A percentile compares a stretch with the other conserved stretches of the same genome.
Conservation (phyloP, 2,113 vertebrate species). For the Synodontis membranacea region DNA sequence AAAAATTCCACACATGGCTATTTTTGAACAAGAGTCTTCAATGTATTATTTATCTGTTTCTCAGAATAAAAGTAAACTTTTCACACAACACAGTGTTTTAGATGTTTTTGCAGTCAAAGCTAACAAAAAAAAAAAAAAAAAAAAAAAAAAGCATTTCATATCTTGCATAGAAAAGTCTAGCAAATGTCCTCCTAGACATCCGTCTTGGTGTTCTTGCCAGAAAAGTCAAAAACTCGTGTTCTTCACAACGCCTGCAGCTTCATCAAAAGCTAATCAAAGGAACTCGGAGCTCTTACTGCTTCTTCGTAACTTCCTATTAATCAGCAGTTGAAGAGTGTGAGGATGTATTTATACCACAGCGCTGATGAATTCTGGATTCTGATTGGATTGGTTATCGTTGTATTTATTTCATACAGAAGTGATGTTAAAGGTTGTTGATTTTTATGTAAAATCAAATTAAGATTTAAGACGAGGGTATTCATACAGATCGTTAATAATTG, state of each 20-base stretch:
- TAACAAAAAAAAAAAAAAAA: too few species aligned
- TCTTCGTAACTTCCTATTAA: too few species aligned
- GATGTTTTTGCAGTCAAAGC: not conserved
- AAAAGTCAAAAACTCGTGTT: not conserved
- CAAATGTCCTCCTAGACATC: not conserved
- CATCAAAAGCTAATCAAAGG: not conserved
- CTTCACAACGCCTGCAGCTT: not conserved
- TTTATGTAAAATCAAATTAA: not conserved
- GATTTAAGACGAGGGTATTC: not conserved
- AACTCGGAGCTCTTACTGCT: too few species aligned
- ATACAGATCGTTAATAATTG: not conserved
- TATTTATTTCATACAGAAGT: not conserved
- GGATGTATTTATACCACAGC: too few species aligned
- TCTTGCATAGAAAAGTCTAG: not conserved
- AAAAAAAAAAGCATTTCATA: not conserved
- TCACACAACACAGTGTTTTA: not conserved
- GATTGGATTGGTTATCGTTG: not conserved
- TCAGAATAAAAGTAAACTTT: conserved; percentile 65
- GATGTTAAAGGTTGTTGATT: not conserved
- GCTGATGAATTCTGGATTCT: not conserved
- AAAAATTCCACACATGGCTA: conserved; percentile 50
- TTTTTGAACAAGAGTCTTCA: conserved; percentile 59
- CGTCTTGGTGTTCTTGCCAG: not conserved
- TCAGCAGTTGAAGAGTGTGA: too few species aligned
- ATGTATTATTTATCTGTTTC: conserved; percentile 62